Conservation (phyloP, 2,797 vertebrate genomes). For the Bryconaethiops microstoma region DNA sequence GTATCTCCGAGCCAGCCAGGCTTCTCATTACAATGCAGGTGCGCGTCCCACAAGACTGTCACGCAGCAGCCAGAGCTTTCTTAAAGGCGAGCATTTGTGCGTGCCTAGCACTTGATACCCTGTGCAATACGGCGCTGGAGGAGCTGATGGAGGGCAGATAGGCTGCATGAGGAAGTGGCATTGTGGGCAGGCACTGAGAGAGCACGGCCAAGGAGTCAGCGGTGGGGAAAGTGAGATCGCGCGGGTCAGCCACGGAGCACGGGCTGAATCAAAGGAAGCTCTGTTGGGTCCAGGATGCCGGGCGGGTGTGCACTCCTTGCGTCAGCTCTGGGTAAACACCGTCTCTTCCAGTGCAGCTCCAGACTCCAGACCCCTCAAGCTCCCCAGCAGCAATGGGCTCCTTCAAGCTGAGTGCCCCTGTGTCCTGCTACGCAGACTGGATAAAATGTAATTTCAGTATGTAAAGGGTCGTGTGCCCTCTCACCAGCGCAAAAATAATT, state of each 20-base stretch:
- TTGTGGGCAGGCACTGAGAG: constrained; percentile 22
- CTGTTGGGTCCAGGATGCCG: constrained; percentile 30
- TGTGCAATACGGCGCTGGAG: not conserved
- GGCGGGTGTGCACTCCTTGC: not conserved
- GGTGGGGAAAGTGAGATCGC: constrained; percentile 23
- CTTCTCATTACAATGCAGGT: constrained; percentile 27
- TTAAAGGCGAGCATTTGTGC: constrained; percentile 12
- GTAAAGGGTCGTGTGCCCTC: constrained; percentile 11
- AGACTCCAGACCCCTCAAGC: not conserved
- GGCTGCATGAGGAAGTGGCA: constrained; percentile 15
- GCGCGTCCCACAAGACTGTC: not conserved
- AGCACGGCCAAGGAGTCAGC: constrained; percentile 8
- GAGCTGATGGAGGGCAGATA: not conserved
- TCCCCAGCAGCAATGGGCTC: constrained; percentile 17
- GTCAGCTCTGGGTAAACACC: constrained; percentile 29
- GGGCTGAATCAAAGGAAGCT: constrained; percentile 36
- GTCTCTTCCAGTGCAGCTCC: not conserved
- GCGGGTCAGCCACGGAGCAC: constrained; percentile 34
- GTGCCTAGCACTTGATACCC: constrained; percentile 7
- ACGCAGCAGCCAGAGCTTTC: constrained; percentile 6
- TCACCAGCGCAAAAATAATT: not conserved
- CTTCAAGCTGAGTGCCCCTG: not conserved
- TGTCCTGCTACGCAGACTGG: constrained; percentile 10
- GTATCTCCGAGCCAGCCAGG: not conserved
- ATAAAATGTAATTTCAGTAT: constrained; percentile 31